Base-by-base conservation (phyloP, 2,113 vertebrate genomes). In the Tamias sibiricus region DNA sequence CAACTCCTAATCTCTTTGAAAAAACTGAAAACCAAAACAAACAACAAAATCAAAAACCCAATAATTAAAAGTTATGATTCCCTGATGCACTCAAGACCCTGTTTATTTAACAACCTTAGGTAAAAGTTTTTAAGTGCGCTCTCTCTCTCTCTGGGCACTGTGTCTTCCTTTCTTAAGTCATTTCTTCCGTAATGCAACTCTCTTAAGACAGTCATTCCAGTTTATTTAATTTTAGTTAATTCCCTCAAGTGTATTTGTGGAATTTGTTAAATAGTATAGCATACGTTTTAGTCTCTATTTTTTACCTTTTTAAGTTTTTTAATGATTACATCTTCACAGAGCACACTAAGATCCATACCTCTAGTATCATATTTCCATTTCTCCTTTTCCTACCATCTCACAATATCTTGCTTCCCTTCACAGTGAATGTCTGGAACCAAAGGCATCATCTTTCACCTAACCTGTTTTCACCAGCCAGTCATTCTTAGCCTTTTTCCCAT, bases 291-390 rank as follows among this genome's bases (percentile, higher is more conserved):
- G 8, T 62, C 30, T 69, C 49, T 89, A 5, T 28, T 75, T 20
- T 88, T 57, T 49, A 8, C 6, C 22, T 59, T 32, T 95, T 68
- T 24, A 95, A 62, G 80, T 42, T 87, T 94, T 91, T 92, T 40
- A 83, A 75, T 57, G 74, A 7, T 54, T 75, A 13, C 0, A 17
- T 90, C 44, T 92, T 95, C 30, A 62, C 9, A 40, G 26, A 62
- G 20, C 82, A 87, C 5, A 87, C 22, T 69, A 42, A 80, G 83
- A 42, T 37, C 17, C 76, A 4, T 54, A 37, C 19, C 54, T 87
- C 28, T 77, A 9, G 22, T 85, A 35, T 66, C 47, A 3, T 69
- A 11, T 91, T 82, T 68, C 9, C 35, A 6, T 68, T 35, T 93
- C n/a, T 92, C 52, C 7, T 2, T 62, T 94, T 90, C 13, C 32